These are phyloP conservation scores for Sialia sialis DNA, from an alignment of 2,113 vertebrate species.

Conservation along the genomic window DNA sequence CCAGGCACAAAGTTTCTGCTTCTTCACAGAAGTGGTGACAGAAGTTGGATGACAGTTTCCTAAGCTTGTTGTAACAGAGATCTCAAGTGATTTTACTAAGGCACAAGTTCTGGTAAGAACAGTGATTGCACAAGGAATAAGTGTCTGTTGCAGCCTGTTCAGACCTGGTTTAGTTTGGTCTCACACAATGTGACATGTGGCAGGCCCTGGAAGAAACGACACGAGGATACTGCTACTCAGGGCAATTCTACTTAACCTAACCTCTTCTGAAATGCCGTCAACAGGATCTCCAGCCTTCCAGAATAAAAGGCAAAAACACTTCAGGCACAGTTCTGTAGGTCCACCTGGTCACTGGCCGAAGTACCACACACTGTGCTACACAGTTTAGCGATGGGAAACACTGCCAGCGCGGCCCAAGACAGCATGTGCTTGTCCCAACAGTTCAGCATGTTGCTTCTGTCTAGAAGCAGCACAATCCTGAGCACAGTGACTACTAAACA, in stretches of 20 bases:
- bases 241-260: background rate
- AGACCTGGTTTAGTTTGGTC: background rate
- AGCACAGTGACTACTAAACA: background rate
- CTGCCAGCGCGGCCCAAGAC: rapidly evolving
- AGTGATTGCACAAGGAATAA: background rate
- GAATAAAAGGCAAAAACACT: background rate
- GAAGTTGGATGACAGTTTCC: background rate
- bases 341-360: background rate
- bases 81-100: background rate
- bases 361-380: background rate
- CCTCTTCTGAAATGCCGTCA: background rate
- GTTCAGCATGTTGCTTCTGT: background rate
- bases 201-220: background rate
- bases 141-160: background rate
- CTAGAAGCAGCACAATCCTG: background rate
- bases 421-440: background rate
- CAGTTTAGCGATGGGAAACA: background rate
- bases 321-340: background rate
- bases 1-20: background rate
- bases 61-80: background rate
- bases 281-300: background rate
- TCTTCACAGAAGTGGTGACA: background rate
- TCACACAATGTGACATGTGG: background rate
- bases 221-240: background rate
- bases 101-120: background rate